These are phyloP conservation scores for Solenodon paradoxus DNA, from an alignment of 2,113 vertebrate species.

Conservation along the genomic window DNA sequence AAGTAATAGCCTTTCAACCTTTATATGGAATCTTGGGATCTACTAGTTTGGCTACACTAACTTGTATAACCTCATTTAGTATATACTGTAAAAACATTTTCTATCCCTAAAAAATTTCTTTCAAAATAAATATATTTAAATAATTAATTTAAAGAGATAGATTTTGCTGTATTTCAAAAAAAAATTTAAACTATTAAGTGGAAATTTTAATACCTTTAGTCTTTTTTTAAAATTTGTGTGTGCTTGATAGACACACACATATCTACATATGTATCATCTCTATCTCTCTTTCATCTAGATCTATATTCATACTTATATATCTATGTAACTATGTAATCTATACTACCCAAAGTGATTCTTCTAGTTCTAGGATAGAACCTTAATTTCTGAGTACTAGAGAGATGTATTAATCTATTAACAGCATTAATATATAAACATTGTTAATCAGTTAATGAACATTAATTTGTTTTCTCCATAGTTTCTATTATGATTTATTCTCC, in stretches of 20 bases:
- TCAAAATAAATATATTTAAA: not conserved
- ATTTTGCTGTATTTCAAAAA: not conserved
- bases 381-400: constrained; percentile 23
- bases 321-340: too few relatives aligned
- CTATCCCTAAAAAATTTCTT: not conserved
- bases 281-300: too few relatives aligned
- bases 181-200: too few relatives aligned
- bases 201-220: not conserved
- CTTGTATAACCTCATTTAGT: not conserved
- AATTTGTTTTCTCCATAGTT: not conserved
- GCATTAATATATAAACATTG: not conserved
- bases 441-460: constrained; percentile 43
- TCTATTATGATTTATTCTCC: not conserved
- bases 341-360: constrained; percentile 38
- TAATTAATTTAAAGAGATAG: not conserved
- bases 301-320: too few relatives aligned
- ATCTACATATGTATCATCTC: too few relatives aligned
- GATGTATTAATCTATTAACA: constrained; percentile 28
- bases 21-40: not conserved
- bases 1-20: not conserved
- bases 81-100: not conserved
- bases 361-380: constrained; percentile 2
- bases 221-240: not conserved
- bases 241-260: not conserved
- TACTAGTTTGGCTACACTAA: not conserved